These are phyloP conservation scores for Scaptomyza pallida DNA, from an alignment of 1,140 invertebrate species.

Conservation along the genomic window DNA sequence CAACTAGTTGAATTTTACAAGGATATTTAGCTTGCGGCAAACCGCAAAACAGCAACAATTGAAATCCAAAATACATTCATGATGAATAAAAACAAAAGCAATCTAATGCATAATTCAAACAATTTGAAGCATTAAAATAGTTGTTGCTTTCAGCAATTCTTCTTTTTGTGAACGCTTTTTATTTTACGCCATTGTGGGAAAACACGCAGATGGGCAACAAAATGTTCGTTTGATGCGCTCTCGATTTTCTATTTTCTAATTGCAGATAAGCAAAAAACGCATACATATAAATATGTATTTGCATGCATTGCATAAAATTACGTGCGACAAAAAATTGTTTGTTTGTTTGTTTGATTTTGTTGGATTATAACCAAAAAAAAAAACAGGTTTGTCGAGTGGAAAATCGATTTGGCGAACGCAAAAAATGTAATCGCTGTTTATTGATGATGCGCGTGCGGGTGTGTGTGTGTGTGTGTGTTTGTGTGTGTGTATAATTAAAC, in stretches of 20 bases:
- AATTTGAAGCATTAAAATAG: not conserved
- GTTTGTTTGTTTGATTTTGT: not conserved
- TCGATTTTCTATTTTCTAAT: conserved; percentile 2
- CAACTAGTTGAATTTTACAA: not conserved
- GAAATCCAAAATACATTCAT: not conserved
- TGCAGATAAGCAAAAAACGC: not conserved
- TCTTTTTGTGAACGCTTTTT: no score
- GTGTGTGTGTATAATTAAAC: conserved; percentile 45
- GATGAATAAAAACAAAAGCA: not conserved
- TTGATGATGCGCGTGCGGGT: conserved; percentile 8
- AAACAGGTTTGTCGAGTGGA: no score
- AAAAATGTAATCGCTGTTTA: conserved; percentile 22
- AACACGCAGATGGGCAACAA: not conserved
- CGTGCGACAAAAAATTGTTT: not conserved
- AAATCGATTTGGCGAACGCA: conserved; percentile 7
- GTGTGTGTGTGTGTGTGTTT: not conserved
- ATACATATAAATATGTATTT: not conserved
- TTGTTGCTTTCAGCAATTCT: not conserved
- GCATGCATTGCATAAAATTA: conserved; percentile 20
- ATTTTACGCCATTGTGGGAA: not conserved
- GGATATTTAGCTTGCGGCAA: not conserved
- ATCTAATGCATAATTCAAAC: not conserved
- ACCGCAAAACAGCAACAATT: conserved; percentile 2
- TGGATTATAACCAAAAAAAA: not conserved
- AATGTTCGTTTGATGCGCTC: not conserved